Percentiles rank a stretch among this genome's conserved stretches.
Evolutionary conservation across 2,888 invertebrate species (phyloP).

Genomic region (Mylabris sibirica): DNA sequence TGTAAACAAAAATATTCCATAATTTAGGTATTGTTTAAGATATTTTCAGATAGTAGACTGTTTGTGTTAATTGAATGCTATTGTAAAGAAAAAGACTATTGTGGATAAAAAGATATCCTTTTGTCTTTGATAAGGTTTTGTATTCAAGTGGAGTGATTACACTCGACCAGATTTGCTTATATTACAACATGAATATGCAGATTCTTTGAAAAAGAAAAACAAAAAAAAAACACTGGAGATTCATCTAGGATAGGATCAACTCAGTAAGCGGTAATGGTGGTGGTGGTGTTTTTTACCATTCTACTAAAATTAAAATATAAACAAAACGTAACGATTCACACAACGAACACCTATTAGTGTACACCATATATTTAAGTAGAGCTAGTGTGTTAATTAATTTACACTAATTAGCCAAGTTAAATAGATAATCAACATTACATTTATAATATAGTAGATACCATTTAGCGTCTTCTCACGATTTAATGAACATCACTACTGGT

Average conservation of each 20-base stretch:
- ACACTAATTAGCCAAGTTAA: constrained; percentile 22
- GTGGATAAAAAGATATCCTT: constrained; percentile 17
- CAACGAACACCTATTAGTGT: constrained; percentile 24
- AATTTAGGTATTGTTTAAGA: constrained; percentile 2
- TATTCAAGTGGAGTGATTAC: constrained; percentile 45
- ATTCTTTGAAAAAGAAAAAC: constrained; percentile 36
- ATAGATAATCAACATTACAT: constrained; percentile 20
- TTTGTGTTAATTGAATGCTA: no score
- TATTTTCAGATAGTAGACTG: neutral
- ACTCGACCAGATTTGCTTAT: constrained; percentile 41
- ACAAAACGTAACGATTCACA: constrained; percentile 17
- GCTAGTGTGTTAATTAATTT: constrained; percentile 22
- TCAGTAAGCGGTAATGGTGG: constrained; percentile 2
- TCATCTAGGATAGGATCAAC: constrained; percentile 16
- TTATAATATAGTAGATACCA: neutral
- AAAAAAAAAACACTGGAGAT: no score
- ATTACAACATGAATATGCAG: constrained; percentile 45
- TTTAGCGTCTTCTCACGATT: neutral
- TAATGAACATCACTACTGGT: neutral
- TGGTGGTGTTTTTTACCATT: constrained; percentile 18
- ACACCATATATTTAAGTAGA: constrained; percentile 15
- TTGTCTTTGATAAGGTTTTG: constrained; percentile 33
- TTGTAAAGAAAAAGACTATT: constrained; percentile 15
- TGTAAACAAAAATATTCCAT: constrained; percentile 18
- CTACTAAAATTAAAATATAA: neutral